Conservation (phyloP, 2,888 invertebrate species). For the Limnephilus auricula region DNA sequence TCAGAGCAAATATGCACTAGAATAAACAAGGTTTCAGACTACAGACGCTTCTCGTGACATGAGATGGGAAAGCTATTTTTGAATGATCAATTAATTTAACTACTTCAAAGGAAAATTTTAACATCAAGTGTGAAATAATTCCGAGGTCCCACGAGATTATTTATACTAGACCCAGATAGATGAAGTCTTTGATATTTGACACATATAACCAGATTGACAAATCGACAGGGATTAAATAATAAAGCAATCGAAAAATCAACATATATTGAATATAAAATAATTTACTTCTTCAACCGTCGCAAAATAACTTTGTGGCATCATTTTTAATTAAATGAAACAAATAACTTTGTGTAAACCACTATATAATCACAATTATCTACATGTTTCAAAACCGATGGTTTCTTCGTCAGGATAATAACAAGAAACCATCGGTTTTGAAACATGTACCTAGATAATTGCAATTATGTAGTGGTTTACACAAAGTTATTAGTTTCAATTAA, state of each 20-base stretch:
- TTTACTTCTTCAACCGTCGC: too few species aligned
- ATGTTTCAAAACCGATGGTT: too few species aligned
- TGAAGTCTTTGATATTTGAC: background rate
- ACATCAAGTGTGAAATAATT: background rate
- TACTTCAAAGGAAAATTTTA: background rate
- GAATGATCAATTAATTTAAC: background rate
- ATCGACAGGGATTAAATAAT: background rate
- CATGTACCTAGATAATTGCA: too few species aligned
- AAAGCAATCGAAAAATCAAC: background rate
- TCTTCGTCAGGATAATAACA: too few species aligned
- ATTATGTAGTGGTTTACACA: too few species aligned
- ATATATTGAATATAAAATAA: too few species aligned
- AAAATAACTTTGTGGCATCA: too few species aligned
- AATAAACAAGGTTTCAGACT: background rate
- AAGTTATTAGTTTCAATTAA: too few species aligned
- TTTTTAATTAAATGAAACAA: too few species aligned
- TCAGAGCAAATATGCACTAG: background rate
- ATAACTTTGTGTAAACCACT: too few species aligned
- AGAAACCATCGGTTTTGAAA: too few species aligned
- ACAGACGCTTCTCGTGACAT: background rate
- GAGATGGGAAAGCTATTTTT: background rate
- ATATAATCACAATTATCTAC: too few species aligned
- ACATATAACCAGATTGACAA: background rate
- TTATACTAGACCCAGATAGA: background rate
- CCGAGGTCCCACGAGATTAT: background rate